Conservation (phyloP, 1,140 invertebrate genomes). For the Akabosia matsudoensis region DNA sequence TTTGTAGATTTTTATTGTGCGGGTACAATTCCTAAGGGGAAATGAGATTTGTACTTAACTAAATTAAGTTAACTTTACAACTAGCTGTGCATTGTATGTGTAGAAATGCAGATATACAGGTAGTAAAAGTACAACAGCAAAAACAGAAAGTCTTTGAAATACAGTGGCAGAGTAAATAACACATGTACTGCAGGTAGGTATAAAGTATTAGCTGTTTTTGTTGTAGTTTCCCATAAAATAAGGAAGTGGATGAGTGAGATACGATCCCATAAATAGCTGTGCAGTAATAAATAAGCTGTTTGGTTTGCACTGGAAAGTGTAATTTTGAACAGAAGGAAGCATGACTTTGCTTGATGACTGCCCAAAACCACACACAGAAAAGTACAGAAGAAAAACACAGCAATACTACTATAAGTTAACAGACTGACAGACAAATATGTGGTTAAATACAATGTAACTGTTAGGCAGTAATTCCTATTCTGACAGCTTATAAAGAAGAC, state of each 20-base stretch:
- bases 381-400: neutral
- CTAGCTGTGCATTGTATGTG: neutral
- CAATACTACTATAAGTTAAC: too few relatives aligned
- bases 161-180: too few relatives aligned
- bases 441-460: too few relatives aligned
- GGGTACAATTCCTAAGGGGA: slow-evolving; percentile 7
- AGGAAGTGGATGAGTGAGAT: slow-evolving; percentile 4
- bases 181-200: neutral
- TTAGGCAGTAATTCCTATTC: too few relatives aligned
- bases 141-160: too few relatives aligned
- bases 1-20: too few relatives aligned
- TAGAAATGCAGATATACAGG: too few relatives aligned
- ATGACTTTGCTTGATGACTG: neutral
- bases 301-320: neutral
- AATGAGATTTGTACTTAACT: slow-evolving; percentile 23
- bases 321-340: neutral
- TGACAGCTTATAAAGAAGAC: too few relatives aligned
- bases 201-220: neutral
- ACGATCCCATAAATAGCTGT: neutral
- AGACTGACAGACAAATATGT: too few relatives aligned
- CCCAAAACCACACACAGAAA: neutral
- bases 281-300: slow-evolving; percentile 1
- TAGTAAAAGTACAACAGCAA: too few relatives aligned
- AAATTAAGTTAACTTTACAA: slow-evolving; percentile 25
- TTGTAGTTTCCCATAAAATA: slow-evolving; percentile 1